phyloP scores from a whole-genome alignment of 2,888 invertebrate species.

The Trichogramma evanescens region DNA sequence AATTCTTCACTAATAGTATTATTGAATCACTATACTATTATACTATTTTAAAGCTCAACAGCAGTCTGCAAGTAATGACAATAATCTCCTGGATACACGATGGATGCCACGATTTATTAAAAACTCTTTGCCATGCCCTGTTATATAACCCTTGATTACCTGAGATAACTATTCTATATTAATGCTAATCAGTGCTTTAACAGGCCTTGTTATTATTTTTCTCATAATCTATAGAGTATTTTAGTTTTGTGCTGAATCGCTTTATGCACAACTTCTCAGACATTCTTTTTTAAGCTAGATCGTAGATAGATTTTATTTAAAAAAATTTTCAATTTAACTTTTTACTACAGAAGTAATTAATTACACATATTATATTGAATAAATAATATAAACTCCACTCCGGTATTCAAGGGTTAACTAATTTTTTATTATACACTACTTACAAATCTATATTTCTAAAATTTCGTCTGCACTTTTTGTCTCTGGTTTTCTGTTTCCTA shows the following conservation, averaged over 20 bases:
- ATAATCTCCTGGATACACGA: conserved; percentile 10
- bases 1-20: conserved; percentile 11
- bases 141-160: background rate
- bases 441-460: background rate
- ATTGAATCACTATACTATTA: conserved; percentile 18
- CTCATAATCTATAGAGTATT: too few relatives aligned
- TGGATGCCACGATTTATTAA: conserved; percentile 9
- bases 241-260: too few relatives aligned
- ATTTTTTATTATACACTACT: background rate
- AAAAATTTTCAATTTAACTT: background rate
- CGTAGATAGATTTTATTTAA: background rate
- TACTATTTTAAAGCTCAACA: conserved; percentile 12
- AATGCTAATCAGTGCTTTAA: background rate
- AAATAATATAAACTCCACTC: too few relatives aligned
- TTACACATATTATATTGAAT: too few relatives aligned
- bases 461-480: background rate
- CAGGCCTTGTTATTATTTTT: too few relatives aligned
- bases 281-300: too few relatives aligned
- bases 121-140: conserved; percentile 2
- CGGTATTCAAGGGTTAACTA: too few relatives aligned
- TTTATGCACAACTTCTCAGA: too few relatives aligned
- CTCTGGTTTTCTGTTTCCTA: background rate
- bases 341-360: background rate
- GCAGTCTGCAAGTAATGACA: conserved; percentile 6
- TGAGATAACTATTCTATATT: conserved; percentile 1